Evolutionary conservation across 1,140 invertebrate species (phyloP), one percentile per base, ranked within the genome.

Genomic region (Zaprionus capensis): DNA sequence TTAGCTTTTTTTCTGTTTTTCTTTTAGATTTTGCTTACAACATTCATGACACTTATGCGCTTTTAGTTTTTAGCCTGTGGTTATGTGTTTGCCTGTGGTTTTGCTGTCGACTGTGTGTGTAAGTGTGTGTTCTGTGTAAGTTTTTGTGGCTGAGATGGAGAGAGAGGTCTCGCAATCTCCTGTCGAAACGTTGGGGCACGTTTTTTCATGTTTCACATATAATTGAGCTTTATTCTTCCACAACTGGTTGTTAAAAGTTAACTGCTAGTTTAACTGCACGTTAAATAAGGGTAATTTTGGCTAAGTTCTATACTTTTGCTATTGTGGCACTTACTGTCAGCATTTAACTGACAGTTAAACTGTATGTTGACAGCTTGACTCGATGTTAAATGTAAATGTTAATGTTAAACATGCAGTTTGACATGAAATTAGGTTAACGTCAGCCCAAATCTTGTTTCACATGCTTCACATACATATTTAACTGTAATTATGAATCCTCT

Each of bases 21-120:
- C 64, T 66, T 22, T 55, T 11, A 15, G 20, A 53, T 74, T 74
- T 74, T 71, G 79, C 82, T 85, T 85, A 86, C 79, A 86, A 82
- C 80, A 87, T 86, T 83, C 38, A 82, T 77, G 64, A 76, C 63
- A 68, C 61, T 64, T 63, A 67, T 59, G 73, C 57, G 62, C 44
- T 63, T 69, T 67, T 56, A 51, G 62, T 56, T 67, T 64, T 56
- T 15, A 34, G 51, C 62, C 22, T 64, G 51, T 61, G 36, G 55
- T 57, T 71, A 55, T 57, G 14, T 76, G 76, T 63, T 61, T 34
- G 41, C 15, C 15, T 17, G n/a, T 46, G 41, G 41, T 46, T 44
- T 46, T 17, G 17, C 41, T 17, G 7, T 17, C 41, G 38, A n/a
- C 15, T 2, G 14, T 41, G 15, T 55, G 24, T 15, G 36, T 61